These are phyloP conservation scores for Lanius ludovicianus DNA, from an alignment of 2,113 vertebrate species.

Conservation along the genomic window DNA sequence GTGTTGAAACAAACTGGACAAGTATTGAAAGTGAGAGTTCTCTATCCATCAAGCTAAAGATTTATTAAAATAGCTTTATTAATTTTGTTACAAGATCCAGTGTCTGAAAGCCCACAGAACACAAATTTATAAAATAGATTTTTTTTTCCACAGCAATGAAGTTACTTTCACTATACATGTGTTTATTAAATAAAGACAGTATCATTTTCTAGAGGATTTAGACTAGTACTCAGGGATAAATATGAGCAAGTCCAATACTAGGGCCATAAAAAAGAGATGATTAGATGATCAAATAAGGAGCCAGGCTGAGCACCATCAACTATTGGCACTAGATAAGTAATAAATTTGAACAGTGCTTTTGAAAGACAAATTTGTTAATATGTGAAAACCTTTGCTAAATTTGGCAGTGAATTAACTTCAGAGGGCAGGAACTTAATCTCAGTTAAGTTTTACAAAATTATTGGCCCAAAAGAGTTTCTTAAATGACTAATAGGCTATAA, in stretches of 20 bases:
- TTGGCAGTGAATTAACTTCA: not conserved
- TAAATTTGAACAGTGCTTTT: not conserved
- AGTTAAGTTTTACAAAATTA: not conserved
- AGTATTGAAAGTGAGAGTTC: not conserved
- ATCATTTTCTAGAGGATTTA: not conserved
- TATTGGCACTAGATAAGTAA: not conserved
- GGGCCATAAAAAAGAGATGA: not conserved
- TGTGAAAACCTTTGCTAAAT: not conserved
- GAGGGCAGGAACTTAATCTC: not conserved
- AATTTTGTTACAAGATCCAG: not conserved
- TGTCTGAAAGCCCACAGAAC: not conserved
- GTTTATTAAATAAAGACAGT: not conserved
- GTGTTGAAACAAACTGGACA: not conserved
- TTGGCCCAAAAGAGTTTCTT: not conserved
- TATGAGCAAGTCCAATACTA: not conserved
- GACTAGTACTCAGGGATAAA: not conserved
- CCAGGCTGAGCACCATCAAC: not conserved
- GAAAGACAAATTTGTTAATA: not conserved
- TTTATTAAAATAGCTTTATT: not conserved
- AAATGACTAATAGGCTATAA: not conserved
- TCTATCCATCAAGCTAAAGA: not conserved
- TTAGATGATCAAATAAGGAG: not conserved
- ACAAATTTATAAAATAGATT: not conserved
- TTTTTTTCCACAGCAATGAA: not conserved
- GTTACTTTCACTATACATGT: not conserved